phyloP scores from a whole-genome alignment of 1,140 invertebrate species.

The Calephelis virginiensis region DNA sequence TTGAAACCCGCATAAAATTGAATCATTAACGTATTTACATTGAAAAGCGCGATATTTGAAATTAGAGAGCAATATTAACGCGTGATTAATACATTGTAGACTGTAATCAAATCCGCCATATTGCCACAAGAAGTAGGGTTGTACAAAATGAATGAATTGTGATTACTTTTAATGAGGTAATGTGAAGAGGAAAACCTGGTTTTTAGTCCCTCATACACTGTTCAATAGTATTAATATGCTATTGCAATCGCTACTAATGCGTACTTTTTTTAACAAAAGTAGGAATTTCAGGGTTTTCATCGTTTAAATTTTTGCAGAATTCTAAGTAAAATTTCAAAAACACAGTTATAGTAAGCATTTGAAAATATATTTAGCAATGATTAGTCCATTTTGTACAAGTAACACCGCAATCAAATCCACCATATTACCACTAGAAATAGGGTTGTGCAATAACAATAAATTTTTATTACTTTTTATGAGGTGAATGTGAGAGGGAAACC shows the following conservation, averaged over 20 bases:
- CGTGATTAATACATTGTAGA: slow-evolving; percentile 35
- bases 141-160: slow-evolving; percentile 7
- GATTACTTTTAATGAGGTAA: slow-evolving; percentile 13
- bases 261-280: no score
- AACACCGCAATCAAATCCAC: slow-evolving; percentile 32
- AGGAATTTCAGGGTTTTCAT: no score
- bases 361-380: slow-evolving; percentile 24
- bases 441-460: slow-evolving; percentile 18
- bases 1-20: background rate
- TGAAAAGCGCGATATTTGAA: slow-evolving; percentile 25
- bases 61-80: slow-evolving; percentile 30
- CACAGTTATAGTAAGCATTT: no score
- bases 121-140: slow-evolving; percentile 13
- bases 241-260: background rate
- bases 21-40: slow-evolving; percentile 22
- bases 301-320: no score
- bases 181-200: background rate
- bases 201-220: background rate
- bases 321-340: no score
- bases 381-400: slow-evolving; percentile 27
- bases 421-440: slow-evolving; percentile 12
- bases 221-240: background rate
- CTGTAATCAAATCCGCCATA: slow-evolving; percentile 31
- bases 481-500: slow-evolving; percentile 6
- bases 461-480: slow-evolving; percentile 18